phyloP scores from a whole-genome alignment of 2,888 invertebrate species.

The Choristoneura rosaceana region DNA sequence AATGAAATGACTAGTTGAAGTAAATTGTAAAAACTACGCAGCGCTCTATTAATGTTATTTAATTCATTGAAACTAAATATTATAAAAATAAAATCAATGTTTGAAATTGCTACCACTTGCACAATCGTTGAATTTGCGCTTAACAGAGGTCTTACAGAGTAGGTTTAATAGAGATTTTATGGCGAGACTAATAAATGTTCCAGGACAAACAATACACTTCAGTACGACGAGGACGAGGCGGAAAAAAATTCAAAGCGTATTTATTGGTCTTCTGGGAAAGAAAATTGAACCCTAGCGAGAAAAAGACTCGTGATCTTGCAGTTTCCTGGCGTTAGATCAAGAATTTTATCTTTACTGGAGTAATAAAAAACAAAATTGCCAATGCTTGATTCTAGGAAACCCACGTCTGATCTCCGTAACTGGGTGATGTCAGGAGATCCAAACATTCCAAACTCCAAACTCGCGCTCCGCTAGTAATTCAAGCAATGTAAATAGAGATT shows the following conservation, averaged over 20 bases:
- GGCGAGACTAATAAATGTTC: too few relatives aligned
- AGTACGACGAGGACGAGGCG: too few relatives aligned
- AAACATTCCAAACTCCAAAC: background rate
- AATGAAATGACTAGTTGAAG: conserved; percentile 29
- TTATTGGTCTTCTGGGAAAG: too few relatives aligned
- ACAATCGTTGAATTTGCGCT: too few relatives aligned
- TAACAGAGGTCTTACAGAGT: too few relatives aligned
- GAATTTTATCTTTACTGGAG: conserved; percentile 12
- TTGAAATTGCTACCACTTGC: too few relatives aligned
- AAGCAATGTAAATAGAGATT: background rate
- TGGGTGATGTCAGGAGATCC: background rate
- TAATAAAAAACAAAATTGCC: conserved; percentile 5
- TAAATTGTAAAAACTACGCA: conserved; percentile 35
- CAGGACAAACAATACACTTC: background rate
- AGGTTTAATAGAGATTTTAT: too few relatives aligned
- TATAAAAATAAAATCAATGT: background rate
- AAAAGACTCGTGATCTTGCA: background rate
- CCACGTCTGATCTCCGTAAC: background rate
- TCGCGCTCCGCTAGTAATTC: background rate
- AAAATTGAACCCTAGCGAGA: conserved; percentile 2
- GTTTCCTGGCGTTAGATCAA: conserved; percentile 6
- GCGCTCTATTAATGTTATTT: conserved; percentile 11
- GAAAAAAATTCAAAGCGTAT: too few relatives aligned
- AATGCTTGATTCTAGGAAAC: conserved; percentile 7
- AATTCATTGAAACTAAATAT: background rate